phyloP scores from a whole-genome alignment of 1,140 invertebrate species.

The Papilio helenus region DNA sequence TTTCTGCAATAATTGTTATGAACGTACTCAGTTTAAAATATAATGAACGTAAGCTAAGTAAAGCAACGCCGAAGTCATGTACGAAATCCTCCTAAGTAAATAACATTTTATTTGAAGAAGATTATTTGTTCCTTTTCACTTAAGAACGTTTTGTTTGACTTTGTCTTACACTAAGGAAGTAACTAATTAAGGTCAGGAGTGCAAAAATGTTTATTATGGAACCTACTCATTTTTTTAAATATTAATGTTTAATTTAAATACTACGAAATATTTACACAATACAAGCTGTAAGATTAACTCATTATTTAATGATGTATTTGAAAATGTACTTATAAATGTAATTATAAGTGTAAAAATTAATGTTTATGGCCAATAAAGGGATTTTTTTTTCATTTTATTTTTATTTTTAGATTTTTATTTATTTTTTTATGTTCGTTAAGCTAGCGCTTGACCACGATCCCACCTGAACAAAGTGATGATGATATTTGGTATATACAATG shows the following conservation, averaged over 20 bases:
- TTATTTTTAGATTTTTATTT: no score
- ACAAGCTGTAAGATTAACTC: no score
- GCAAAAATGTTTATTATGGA: constrained; percentile 31
- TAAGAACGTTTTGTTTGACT: constrained; percentile 34
- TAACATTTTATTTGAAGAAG: constrained; percentile 32
- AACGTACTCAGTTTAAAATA: not conserved
- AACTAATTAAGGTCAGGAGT: constrained; percentile 36
- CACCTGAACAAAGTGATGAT: no score
- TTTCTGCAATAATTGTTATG: not conserved
- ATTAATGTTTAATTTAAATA: not conserved
- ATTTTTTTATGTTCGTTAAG: no score
- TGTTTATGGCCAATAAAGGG: no score
- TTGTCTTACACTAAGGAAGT: constrained; percentile 34
- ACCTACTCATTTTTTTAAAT: not conserved
- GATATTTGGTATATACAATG: no score
- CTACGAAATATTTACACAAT: no score
- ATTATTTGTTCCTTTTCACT: constrained; percentile 37
- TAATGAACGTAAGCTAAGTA: constrained; percentile 1
- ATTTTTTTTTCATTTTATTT: no score
- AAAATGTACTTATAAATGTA: no score
- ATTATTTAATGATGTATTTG: no score
- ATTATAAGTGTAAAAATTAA: no score
- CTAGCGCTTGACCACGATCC: no score
- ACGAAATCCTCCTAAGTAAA: constrained; percentile 37
- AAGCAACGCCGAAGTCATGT: not conserved